phyloP scores from a whole-genome alignment of 2,888 invertebrate species.

The Stenoptilia bipunctidactyla region DNA sequence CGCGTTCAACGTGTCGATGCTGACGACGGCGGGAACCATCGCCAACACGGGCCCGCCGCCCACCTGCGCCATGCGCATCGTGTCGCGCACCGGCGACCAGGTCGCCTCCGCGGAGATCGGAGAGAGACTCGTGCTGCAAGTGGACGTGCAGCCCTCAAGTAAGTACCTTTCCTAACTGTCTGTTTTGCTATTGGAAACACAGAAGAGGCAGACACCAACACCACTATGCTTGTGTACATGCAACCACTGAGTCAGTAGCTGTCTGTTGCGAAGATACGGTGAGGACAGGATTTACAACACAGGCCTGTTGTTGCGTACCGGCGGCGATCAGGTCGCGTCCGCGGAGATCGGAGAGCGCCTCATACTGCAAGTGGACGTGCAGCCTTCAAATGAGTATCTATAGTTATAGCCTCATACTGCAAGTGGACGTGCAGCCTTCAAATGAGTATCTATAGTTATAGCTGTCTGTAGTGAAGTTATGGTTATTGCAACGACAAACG shows the following conservation, averaged over 20 bases:
- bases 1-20: slow-evolving; percentile 95
- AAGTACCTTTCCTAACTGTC: too few relatives aligned
- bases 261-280: too few relatives aligned
- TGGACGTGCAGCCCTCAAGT: slow-evolving; percentile 85
- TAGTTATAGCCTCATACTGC: slow-evolving; percentile 85
- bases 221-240: too few relatives aligned
- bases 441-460: too few relatives aligned
- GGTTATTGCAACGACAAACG: too few relatives aligned
- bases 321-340: slow-evolving; percentile 88
- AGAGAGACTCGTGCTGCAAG: slow-evolving; percentile 87
- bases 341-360: slow-evolving; percentile 94
- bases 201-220: too few relatives aligned
- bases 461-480: too few relatives aligned
- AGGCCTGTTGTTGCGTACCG: slow-evolving; percentile 92
- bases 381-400: slow-evolving; percentile 77
- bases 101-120: slow-evolving; percentile 94
- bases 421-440: slow-evolving; percentile 86
- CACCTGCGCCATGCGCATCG: slow-evolving; percentile 92
- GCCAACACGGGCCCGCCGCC: slow-evolving; percentile 96
- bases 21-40: slow-evolving; percentile 94
- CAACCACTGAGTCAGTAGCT: too few relatives aligned
- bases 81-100: slow-evolving; percentile 87
- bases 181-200: too few relatives aligned
- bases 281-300: slow-evolving; percentile 96
- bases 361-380: slow-evolving; percentile 87